A percentile compares a stretch with the other conserved stretches of the same genome.
phyloP scores from a whole-genome alignment of 2,113 vertebrate species.

The Aepyceros melampus region DNA sequence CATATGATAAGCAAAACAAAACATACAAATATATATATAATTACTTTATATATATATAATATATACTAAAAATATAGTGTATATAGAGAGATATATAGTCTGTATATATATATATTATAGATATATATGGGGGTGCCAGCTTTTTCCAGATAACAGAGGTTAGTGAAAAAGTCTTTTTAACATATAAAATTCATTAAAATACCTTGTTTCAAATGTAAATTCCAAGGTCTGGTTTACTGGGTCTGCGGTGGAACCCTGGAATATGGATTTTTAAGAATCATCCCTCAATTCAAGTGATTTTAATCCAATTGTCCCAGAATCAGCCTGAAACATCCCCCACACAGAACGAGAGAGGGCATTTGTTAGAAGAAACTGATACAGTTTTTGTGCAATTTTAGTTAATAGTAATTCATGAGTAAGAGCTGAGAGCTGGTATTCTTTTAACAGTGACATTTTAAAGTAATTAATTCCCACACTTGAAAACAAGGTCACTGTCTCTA shows the following conservation, averaged over 20 bases:
- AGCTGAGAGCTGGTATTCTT: not conserved
- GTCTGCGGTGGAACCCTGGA: not conserved
- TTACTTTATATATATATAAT: no score
- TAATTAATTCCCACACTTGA: conserved; percentile 53
- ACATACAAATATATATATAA: not conserved
- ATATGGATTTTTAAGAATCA: not conserved
- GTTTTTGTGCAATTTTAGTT: not conserved
- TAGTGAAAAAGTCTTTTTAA: not conserved
- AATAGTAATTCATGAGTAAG: not conserved
- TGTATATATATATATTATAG: not conserved
- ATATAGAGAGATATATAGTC: no score
- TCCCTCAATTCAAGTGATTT: not conserved
- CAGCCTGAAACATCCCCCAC: not conserved
- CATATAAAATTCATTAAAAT: not conserved
- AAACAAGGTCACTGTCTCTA: conserved; percentile 48
- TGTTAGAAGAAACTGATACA: not conserved
- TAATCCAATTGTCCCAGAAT: not conserved
- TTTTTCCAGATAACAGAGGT: not conserved
- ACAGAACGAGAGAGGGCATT: not conserved
- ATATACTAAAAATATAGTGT: not conserved
- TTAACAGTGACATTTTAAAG: conserved; percentile 50
- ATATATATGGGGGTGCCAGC: not conserved
- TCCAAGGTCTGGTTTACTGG: not conserved
- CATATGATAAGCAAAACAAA: not conserved
- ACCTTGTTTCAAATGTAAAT: not conserved